Conservation (phyloP, 2,888 invertebrate genomes). For the Dryocosmus kuriphilus region DNA sequence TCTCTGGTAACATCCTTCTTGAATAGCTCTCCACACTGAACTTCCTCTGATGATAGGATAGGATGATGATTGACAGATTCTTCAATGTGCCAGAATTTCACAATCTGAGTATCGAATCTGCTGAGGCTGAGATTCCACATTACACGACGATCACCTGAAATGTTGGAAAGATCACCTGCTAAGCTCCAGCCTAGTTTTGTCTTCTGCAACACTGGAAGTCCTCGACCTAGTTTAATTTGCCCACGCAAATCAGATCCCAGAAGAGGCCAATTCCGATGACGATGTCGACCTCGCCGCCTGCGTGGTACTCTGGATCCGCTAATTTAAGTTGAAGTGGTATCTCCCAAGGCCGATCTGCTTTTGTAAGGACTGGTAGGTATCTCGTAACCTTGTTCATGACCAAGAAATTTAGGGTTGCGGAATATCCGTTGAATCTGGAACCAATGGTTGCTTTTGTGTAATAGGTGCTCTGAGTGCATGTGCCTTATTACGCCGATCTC, state of each 20-base stretch:
- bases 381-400: slow-evolving; percentile 37
- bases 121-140: not conserved
- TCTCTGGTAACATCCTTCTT: slow-evolving; percentile 3
- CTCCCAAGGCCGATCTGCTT: no score
- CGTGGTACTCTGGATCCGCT: no score
- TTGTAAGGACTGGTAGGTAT: no score
- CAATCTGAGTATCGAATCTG: not conserved
- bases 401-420: slow-evolving; percentile 28
- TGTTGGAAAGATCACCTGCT: slow-evolving; percentile 31
- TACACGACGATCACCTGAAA: not conserved
- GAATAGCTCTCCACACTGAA: slow-evolving; percentile 13
- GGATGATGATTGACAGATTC: slow-evolving; percentile 44
- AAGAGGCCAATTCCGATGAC: no score
- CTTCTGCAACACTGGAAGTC: slow-evolving; percentile 40
- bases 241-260: slow-evolving; percentile 48
- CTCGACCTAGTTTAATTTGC: slow-evolving; percentile 38
- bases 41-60: slow-evolving; percentile 50
- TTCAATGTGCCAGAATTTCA: slow-evolving; percentile 57
- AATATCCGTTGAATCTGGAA: slow-evolving; percentile 38
- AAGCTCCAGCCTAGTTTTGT: slow-evolving; percentile 59
- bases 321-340: no score
- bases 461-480: not conserved
- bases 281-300: no score
- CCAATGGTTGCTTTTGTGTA: slow-evolving; percentile 27
- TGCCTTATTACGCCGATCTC: no score